phyloP scores from a whole-genome alignment of 2,888 invertebrate species.

The Hemicrepidius hirtus region DNA sequence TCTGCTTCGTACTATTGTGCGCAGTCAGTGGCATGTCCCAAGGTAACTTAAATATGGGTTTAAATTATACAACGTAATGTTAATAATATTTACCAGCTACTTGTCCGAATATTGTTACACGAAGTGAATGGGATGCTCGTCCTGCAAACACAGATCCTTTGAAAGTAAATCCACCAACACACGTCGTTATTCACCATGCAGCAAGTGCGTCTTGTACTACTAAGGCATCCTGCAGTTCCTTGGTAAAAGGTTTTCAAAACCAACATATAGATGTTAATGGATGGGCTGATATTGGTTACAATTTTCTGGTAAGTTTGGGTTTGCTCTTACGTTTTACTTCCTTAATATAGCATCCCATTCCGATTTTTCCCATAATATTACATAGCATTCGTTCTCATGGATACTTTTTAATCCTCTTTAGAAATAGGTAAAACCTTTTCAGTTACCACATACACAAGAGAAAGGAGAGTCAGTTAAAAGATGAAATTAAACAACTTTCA shows the following conservation, averaged over 20 bases:
- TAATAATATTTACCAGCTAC: not conserved
- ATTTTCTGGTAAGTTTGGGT: conserved; percentile 58
- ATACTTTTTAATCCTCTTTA: too few species aligned
- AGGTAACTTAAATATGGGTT: not conserved
- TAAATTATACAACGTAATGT: not conserved
- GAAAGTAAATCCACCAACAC: conserved; percentile 58
- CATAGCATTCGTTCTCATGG: too few species aligned
- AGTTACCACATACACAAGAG: too few species aligned
- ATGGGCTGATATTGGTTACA: conserved; percentile 62
- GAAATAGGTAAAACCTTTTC: too few species aligned
- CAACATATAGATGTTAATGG: conserved; percentile 59
- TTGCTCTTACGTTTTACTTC: too few species aligned
- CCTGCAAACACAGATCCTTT: conserved; percentile 46
- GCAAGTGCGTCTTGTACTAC: conserved; percentile 63
- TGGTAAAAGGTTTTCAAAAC: conserved; percentile 66
- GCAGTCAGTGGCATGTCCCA: not conserved
- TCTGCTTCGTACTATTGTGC: not conserved
- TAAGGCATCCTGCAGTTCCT: conserved; percentile 64
- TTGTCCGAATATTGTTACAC: conserved; percentile 61
- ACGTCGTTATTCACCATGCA: conserved; percentile 69
- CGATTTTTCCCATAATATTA: too few species aligned
- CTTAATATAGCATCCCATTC: too few species aligned
- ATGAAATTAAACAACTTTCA: too few species aligned
- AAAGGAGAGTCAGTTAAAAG: too few species aligned
- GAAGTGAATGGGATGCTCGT: conserved; percentile 67